Evolutionary conservation across 1,140 invertebrate species (phyloP).

Genomic region (Sinonovacula constricta): DNA sequence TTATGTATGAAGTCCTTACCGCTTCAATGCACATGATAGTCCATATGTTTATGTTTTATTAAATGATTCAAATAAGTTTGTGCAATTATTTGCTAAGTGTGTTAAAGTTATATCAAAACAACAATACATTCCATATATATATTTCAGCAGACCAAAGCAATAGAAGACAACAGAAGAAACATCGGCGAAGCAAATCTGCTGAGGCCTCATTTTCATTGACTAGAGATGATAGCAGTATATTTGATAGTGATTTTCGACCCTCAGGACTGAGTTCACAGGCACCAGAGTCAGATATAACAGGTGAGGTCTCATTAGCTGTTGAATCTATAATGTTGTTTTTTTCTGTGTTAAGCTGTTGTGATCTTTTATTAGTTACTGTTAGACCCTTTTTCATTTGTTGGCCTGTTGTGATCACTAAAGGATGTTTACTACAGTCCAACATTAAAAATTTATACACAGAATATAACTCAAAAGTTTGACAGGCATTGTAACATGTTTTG

Average conservation of each 20-base stretch:
- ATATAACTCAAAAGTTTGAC: slow-evolving; percentile 7
- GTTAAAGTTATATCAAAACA: neutral
- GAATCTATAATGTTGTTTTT: neutral
- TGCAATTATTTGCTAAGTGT: neutral
- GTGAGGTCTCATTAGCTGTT: neutral
- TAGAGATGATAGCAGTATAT: slow-evolving; percentile 15
- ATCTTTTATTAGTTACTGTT: neutral
- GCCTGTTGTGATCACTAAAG: neutral
- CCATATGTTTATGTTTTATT: slow-evolving; percentile 8
- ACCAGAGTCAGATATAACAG: slow-evolving; percentile 34
- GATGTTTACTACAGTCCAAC: neutral
- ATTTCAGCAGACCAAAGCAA: neutral
- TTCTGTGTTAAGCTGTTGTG: neutral
- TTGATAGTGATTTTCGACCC: slow-evolving; percentile 27
- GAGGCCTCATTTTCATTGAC: neutral
- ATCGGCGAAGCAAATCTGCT: slow-evolving; percentile 35
- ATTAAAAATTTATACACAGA: neutral
- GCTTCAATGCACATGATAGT: too few species aligned
- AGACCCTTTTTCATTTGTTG: neutral
- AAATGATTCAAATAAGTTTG: neutral
- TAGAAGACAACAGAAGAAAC: neutral
- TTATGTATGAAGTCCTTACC: too few species aligned
- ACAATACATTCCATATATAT: neutral
- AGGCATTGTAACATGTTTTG: too few species aligned
- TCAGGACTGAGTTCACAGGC: slow-evolving; percentile 11